Conservation (phyloP, 1,140 invertebrate genomes). For the Hormaphis cornu region DNA sequence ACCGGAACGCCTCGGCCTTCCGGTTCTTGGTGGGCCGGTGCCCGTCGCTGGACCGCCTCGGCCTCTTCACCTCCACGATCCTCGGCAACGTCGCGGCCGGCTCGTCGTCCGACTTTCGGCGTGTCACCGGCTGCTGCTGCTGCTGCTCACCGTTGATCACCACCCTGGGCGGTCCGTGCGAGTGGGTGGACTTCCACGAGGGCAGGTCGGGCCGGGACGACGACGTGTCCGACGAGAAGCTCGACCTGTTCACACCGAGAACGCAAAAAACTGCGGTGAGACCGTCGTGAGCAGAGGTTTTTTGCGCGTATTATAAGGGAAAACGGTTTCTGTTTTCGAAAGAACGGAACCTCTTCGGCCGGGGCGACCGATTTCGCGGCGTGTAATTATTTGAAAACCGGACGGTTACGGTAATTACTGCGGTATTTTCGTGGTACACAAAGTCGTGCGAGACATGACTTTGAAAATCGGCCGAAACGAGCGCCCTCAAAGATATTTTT, state of each 20-base stretch:
- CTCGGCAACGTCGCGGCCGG: slow-evolving; percentile 1
- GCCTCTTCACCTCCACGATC: not conserved
- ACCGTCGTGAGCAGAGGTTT: too few relatives aligned
- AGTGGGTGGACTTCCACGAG: not conserved
- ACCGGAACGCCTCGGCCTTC: slow-evolving; percentile 14
- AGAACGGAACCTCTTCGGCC: too few relatives aligned
- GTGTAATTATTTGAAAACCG: too few relatives aligned
- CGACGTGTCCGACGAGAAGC: slow-evolving; percentile 18
- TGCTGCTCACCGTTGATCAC: slow-evolving; percentile 24
- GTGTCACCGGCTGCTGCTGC: not conserved
- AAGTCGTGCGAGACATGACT: too few relatives aligned
- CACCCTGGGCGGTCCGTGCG: slow-evolving; percentile 7
- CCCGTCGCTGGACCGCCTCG: not conserved
- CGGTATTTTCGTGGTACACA: too few relatives aligned
- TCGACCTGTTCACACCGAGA: not conserved
- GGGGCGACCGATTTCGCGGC: too few relatives aligned
- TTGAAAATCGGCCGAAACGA: too few relatives aligned
- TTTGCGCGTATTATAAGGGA: too few relatives aligned
- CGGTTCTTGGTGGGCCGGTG: slow-evolving; percentile 13
- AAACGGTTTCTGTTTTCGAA: too few relatives aligned
- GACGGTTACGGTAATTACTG: too few relatives aligned
- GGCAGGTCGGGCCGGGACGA: not conserved
- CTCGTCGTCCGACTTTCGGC: not conserved
- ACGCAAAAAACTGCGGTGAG: not conserved
- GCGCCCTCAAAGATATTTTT: too few relatives aligned